Base-by-base conservation (phyloP, 2,113 vertebrate species). In the Macroglossus sobrinus region DNA sequence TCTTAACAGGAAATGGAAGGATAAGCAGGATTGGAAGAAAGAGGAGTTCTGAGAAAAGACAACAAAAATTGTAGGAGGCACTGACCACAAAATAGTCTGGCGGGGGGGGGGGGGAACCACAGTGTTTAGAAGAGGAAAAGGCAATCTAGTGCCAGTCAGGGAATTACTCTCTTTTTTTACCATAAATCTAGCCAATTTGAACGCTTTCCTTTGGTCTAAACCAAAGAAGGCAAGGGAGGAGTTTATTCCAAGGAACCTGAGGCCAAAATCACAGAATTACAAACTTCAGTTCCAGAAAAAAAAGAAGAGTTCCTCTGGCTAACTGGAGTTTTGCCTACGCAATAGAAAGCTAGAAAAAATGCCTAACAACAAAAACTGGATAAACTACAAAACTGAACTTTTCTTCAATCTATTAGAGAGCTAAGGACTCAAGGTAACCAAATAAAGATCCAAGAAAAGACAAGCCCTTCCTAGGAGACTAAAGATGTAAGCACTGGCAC, bases 301-400 rank as follows among this genome's bases (percentile, higher is more conserved):
- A 88, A 35, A 30, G n/a, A 5, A 82, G 10, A 26, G 21, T 22
- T 78, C 10, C 63, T 61, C 63, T 50, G 38, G 57, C 30, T 78
- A 76, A 57, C 0, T 76, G 45, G 35, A 87, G 14, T 84, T 94
- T 57, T 86, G 55, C 55, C 40, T 82, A 82, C 3, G 30, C 24
- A 74, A 88, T 0, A 85, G 57, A 69, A 96, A 87, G 53, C 50
- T 71, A 28, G 38, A 11, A 55, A 53, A 43, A 80, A 79, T 24
- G 24, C 66, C 14, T 28, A 87, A 61, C 16, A 76, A 71, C 5
- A 9, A 89, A 57, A 93, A 55, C 13, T 26, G 28, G 5, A 40
- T 89, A 66, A 95, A 78, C 53, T 24, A 87, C n/a, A 79, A 93
- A 88, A 91, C 19, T 53, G 80, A 92, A 61, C 57, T 72, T 75